These are phyloP conservation scores for Tipula vernalis DNA, from an alignment of 2,888 invertebrate genomes.

Conservation along the genomic window DNA sequence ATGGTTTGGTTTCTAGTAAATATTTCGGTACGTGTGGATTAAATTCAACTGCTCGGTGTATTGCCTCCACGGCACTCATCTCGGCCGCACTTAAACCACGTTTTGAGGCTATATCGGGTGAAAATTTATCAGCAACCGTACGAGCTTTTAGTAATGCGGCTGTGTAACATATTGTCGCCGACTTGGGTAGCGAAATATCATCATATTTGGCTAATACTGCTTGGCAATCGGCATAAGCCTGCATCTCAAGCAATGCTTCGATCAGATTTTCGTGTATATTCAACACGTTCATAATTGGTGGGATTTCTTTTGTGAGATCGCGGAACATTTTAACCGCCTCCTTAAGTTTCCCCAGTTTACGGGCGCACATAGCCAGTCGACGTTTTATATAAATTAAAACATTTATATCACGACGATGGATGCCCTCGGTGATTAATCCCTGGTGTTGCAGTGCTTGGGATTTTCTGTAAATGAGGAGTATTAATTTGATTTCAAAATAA, in stretches of 20 bases:
- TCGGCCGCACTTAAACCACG: slow-evolving; percentile 75
- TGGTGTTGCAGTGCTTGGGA: slow-evolving; percentile 73
- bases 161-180: slow-evolving; percentile 90
- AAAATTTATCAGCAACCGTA: slow-evolving; percentile 80
- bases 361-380: slow-evolving; percentile 92
- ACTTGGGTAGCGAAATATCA: slow-evolving; percentile 87
- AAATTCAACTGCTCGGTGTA: slow-evolving; percentile 91
- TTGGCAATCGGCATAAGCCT: slow-evolving; percentile 93
- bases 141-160: slow-evolving; percentile 87
- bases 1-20: slow-evolving; percentile 85
- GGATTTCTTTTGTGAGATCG: slow-evolving; percentile 91
- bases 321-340: slow-evolving; percentile 95
- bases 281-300: slow-evolving; percentile 85
- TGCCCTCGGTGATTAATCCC: slow-evolving; percentile 56
- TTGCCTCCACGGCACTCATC: slow-evolving; percentile 86
- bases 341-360: slow-evolving; percentile 84
- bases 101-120: slow-evolving; percentile 72
- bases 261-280: slow-evolving; percentile 94
- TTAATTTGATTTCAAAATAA: background rate
- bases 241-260: slow-evolving; percentile 88
- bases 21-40: slow-evolving; percentile 98
- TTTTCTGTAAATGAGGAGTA: slow-evolving; percentile 33
- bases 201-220: slow-evolving; percentile 83
- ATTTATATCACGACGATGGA: slow-evolving; percentile 80
- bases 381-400: slow-evolving; percentile 89